phyloP scores from a whole-genome alignment of 2,113 vertebrate genomes.

The Rousettus leschenaultii region DNA sequence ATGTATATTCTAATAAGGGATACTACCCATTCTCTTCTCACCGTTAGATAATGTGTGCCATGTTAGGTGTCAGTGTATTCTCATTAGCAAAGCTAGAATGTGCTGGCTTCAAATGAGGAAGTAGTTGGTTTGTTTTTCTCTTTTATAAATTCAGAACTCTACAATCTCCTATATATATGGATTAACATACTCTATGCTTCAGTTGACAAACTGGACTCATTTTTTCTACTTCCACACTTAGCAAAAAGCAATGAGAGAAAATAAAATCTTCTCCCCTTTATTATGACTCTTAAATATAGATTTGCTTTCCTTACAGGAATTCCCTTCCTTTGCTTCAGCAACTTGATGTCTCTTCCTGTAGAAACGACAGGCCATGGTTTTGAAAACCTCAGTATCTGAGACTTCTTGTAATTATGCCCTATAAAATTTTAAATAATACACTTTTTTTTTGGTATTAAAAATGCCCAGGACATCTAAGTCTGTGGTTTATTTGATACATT shows the following conservation, averaged over 20 bases:
- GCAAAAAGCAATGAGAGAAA: background rate
- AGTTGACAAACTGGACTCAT: background rate
- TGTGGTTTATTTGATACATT: background rate
- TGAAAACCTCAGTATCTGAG: background rate
- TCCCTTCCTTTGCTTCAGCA: background rate
- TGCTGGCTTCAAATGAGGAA: background rate
- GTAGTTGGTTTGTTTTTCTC: background rate
- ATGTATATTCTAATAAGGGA: background rate
- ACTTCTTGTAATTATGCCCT: background rate
- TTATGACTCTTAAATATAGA: background rate
- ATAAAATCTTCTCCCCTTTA: background rate
- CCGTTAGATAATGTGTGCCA: background rate
- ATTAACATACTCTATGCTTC: background rate
- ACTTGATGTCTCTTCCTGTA: background rate
- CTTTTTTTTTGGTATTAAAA: background rate
- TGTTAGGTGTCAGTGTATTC: background rate
- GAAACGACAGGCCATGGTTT: background rate
- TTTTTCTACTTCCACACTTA: background rate
- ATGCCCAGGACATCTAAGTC: background rate
- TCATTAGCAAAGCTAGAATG: background rate
- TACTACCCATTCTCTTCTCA: background rate
- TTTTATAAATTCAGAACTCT: background rate
- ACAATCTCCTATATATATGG: background rate
- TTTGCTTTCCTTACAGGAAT: background rate
- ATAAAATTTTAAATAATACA: background rate